phyloP scores from a whole-genome alignment of 2,888 invertebrate species.

The Drosophila mimetica region DNA sequence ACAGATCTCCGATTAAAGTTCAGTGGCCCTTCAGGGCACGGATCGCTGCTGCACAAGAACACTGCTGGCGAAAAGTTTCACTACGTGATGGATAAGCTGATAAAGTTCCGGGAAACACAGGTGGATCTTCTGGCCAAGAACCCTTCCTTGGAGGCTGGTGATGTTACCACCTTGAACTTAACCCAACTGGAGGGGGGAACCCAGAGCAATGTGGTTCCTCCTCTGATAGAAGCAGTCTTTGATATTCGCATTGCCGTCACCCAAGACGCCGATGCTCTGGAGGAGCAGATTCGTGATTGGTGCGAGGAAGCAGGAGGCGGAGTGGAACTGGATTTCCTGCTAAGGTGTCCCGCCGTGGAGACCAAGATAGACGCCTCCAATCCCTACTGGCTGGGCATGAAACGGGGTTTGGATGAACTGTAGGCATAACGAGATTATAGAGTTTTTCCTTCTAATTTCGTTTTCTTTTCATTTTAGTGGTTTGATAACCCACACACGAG shows the following conservation, averaged over 20 bases:
- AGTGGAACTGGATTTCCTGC: conserved; percentile 88
- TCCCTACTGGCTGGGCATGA: conserved; percentile 90
- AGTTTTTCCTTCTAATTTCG: not conserved
- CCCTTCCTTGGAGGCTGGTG: conserved; percentile 85
- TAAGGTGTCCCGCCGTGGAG: conserved; percentile 87
- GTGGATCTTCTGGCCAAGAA: conserved; percentile 86
- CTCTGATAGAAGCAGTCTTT: conserved; percentile 87
- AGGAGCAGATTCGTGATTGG: conserved; percentile 86
- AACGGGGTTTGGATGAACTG: conserved; percentile 86
- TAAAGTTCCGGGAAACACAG: conserved; percentile 86
- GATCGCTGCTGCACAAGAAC: conserved; percentile 91
- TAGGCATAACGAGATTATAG: conserved; percentile 23
- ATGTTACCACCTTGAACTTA: conserved; percentile 91
- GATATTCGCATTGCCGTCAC: conserved; percentile 88
- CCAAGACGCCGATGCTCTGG: conserved; percentile 86
- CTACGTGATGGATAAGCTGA: conserved; percentile 89
- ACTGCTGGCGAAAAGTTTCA: conserved; percentile 94
- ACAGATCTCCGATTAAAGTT: conserved; percentile 90
- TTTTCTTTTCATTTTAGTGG: conserved; percentile 33
- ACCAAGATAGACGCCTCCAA: conserved; percentile 88
- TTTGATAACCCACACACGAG: conserved; percentile 3
- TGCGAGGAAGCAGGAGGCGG: conserved; percentile 90
- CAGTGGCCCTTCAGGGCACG: conserved; percentile 93
- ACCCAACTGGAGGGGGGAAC: conserved; percentile 90
- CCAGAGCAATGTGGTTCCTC: conserved; percentile 92